A percentile compares a stretch with the other conserved stretches of the same genome.
Evolutionary conservation across 2,113 vertebrate genomes (phyloP).

Genomic region (Anarrhichthys ocellatus): DNA sequence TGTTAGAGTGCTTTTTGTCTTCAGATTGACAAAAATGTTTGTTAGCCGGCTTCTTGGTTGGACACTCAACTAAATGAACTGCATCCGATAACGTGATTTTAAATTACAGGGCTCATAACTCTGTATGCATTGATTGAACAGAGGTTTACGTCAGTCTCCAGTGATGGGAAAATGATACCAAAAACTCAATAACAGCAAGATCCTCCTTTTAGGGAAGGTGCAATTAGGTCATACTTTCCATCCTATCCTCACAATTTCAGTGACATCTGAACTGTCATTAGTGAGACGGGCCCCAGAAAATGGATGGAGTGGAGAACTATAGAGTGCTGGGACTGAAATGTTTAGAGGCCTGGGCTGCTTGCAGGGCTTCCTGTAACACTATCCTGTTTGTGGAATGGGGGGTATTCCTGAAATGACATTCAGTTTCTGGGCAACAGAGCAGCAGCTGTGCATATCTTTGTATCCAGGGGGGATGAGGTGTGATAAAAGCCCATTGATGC

Average conservation of each 20-base stretch:
- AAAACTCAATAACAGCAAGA: slow-evolving; percentile 61
- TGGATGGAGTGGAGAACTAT: slow-evolving; percentile 41
- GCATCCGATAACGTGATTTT: slow-evolving; percentile 55
- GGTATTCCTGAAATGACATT: slow-evolving; percentile 78
- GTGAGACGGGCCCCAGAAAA: slow-evolving; percentile 29
- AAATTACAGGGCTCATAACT: slow-evolving; percentile 59
- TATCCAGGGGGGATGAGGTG: slow-evolving; percentile 54
- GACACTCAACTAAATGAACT: slow-evolving; percentile 45
- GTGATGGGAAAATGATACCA: slow-evolving; percentile 55
- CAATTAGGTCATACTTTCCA: slow-evolving; percentile 64
- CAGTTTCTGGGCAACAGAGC: slow-evolving; percentile 83
- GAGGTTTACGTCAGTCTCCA: slow-evolving; percentile 45
- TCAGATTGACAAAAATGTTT: slow-evolving; percentile 30
- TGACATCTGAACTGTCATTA: slow-evolving; percentile 71
- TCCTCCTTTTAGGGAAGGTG: slow-evolving; percentile 44
- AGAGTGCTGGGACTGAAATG: slow-evolving; percentile 28
- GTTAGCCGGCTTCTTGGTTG: slow-evolving; percentile 26
- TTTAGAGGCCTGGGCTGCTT: slow-evolving; percentile 55
- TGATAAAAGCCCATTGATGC: slow-evolving; percentile 77
- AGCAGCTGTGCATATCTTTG: slow-evolving; percentile 84
- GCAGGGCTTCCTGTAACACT: slow-evolving; percentile 74
- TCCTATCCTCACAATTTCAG: slow-evolving; percentile 46
- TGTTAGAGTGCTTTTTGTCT: slow-evolving; percentile 20
- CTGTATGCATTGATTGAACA: slow-evolving; percentile 61
- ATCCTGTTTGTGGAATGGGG: slow-evolving; percentile 71